These are phyloP conservation scores for Augiades crinisus DNA, from an alignment of 2,888 invertebrate genomes.

Conservation along the genomic window DNA sequence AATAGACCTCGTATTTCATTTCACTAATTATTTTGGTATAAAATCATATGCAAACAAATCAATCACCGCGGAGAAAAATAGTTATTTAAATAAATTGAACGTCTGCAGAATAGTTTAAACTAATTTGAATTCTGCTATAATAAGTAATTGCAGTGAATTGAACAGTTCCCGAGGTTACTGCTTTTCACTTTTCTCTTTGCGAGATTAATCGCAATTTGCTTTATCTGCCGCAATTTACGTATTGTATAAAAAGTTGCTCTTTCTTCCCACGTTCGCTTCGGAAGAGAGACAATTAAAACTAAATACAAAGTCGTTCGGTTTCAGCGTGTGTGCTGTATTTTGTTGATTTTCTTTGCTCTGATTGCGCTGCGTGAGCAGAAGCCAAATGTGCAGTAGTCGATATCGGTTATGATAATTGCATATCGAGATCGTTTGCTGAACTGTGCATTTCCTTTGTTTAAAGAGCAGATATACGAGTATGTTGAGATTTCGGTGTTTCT, in stretches of 20 bases:
- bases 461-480: slow-evolving; percentile 32
- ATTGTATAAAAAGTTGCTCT: slow-evolving; percentile 16
- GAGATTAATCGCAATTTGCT: slow-evolving; percentile 23
- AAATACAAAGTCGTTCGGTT: slow-evolving; percentile 19
- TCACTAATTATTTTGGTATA: too few species aligned
- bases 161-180: slow-evolving; percentile 7
- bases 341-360: slow-evolving; percentile 21
- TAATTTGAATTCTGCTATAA: slow-evolving; percentile 11
- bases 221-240: slow-evolving; percentile 20
- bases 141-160: slow-evolving; percentile 5
- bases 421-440: slow-evolving; percentile 8
- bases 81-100: neutral
- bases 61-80: too few species aligned
- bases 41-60: too few species aligned
- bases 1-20: too few species aligned
- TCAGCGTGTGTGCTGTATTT: slow-evolving; percentile 13
- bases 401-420: slow-evolving; percentile 24
- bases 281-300: slow-evolving; percentile 25
- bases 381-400: slow-evolving; percentile 7
- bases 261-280: slow-evolving; percentile 16
- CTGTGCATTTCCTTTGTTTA: slow-evolving; percentile 16
- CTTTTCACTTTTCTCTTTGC: slow-evolving; percentile 19
- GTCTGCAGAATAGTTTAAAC: slow-evolving; percentile 6
- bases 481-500: too few species aligned
- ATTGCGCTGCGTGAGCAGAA: slow-evolving; percentile 22